Evolutionary conservation across 2,113 vertebrate species (phyloP), one percentile per base, ranked within the genome.

Genomic region (Macrotus californicus): DNA sequence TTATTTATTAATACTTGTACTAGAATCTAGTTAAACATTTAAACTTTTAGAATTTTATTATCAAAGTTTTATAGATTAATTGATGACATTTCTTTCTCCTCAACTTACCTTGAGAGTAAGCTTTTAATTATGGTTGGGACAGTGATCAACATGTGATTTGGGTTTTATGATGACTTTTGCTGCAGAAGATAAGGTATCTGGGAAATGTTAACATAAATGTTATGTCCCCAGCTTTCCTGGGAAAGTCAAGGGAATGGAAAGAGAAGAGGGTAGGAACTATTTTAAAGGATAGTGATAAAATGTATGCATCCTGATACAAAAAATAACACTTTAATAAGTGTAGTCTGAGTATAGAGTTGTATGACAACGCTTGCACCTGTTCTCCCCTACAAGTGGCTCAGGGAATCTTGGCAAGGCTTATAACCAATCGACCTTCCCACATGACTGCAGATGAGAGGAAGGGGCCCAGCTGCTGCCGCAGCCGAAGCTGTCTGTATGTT

Each of bases 21-120:
- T 91, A 82, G 10, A 72, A 80, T 91, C 72, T 75, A 92, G 52
- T 88, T 88, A 77, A 19, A 56, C 29, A 29, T 56, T 85, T 86
- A 76, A 86, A 81, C 43, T 92, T 93, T 52, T 67, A 87, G 91
- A 24, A n/a, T 94, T 93, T 92, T 76, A 46, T 92, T 92, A 46
- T 61, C n/a, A 89, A 76, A 85, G 41, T 85, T 2, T 6, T 70
- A 19, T 43, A 92, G 41, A 93, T 16, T 59, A 72, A 61, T 72
- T 48, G 16, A 13, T 86, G 61, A 72, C 9, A 46, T 50, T 81
- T 6, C 15, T 94, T 95, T 86, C 8, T 72, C 67, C 26, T 11
- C 70, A 89, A 94, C 77, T 34, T 87, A 89, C 81, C 46, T 86
- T 82, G 29, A 92, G 73, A 77, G 34, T 41, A 56, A 82, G 67